Conservation (phyloP, 2,797 vertebrate species). For the Artibeus jamaicensis region DNA sequence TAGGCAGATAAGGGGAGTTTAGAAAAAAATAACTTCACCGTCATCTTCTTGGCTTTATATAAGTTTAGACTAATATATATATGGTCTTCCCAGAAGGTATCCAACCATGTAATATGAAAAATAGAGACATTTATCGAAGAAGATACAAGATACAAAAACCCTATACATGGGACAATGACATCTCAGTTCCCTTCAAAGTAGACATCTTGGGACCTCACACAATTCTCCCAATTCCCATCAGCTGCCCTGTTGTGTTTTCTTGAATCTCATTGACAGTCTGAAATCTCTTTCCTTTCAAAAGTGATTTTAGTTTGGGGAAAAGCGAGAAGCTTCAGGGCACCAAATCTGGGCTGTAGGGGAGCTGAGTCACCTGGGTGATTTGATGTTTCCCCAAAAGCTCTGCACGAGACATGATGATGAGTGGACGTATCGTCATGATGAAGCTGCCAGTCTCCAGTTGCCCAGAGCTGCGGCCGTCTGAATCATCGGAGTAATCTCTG, state of each 20-base stretch:
- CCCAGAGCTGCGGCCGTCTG: not conserved
- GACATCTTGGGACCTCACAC: not conserved
- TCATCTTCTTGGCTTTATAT: not conserved
- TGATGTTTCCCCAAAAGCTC: not conserved
- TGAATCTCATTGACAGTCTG: not conserved
- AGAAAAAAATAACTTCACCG: not conserved
- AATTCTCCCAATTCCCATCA: not conserved
- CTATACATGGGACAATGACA: not conserved
- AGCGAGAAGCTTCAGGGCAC: not conserved
- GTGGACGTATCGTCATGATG: not conserved
- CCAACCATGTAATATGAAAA: not conserved
- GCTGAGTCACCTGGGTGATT: not conserved
- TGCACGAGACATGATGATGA: not conserved
- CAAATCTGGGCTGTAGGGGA: not conserved
- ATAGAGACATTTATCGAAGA: not conserved
- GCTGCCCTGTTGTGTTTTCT: not conserved
- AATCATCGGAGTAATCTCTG: not conserved
- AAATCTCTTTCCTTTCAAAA: not conserved
- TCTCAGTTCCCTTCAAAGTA: not conserved
- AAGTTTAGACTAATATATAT: not conserved
- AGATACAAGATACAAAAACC: not conserved
- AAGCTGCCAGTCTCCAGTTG: not conserved
- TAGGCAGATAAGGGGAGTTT: not conserved
- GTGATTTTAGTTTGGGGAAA: not conserved
- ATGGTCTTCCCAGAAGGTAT: not conserved